These are phyloP conservation scores for Corbicula japonica DNA, from an alignment of 2,888 invertebrate species.

Conservation along the genomic window DNA sequence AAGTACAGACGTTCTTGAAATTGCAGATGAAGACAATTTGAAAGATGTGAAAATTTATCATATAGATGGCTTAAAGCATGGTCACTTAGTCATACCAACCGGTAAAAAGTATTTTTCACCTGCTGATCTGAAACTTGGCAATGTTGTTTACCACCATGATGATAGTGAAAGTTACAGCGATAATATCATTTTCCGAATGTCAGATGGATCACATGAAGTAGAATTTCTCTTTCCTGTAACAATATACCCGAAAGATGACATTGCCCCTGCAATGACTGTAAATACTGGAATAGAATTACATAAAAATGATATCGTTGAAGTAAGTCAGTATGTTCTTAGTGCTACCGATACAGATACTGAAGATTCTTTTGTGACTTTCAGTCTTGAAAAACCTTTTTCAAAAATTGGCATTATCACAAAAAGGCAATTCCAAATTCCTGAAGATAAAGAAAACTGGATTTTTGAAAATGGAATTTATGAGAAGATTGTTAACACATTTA, in stretches of 20 bases:
- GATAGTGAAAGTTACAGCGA: constrained; percentile 85
- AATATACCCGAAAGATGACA: constrained; percentile 86
- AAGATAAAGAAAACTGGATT: constrained; percentile 81
- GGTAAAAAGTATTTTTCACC: constrained; percentile 84
- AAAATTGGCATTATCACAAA: constrained; percentile 80
- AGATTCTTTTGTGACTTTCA: constrained; percentile 80
- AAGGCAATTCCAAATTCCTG: constrained; percentile 78
- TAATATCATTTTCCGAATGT: constrained; percentile 86
- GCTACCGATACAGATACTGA: constrained; percentile 86
- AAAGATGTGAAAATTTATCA: constrained; percentile 83
- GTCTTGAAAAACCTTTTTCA: constrained; percentile 80
- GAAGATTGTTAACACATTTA: constrained; percentile 80
- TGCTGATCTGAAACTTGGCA: constrained; percentile 83
- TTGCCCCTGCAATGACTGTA: constrained; percentile 84
- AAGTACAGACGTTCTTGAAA: constrained; percentile 81
- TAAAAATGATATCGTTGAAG: constrained; percentile 80
- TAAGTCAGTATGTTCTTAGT: constrained; percentile 83
- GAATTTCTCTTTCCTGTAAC: constrained; percentile 86
- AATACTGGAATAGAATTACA: constrained; percentile 85
- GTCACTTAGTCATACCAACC: constrained; percentile 80
- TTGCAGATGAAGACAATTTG: constrained; percentile 86
- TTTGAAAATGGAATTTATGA: constrained; percentile 83
- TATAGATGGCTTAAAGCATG: constrained; percentile 84
- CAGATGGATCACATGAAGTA: constrained; percentile 83
- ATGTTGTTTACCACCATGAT: constrained; percentile 85